Percentiles rank a stretch among this genome's conserved stretches.
phyloP scores from a whole-genome alignment of 2,888 invertebrate species.

The Taphrorychus bicolor region DNA sequence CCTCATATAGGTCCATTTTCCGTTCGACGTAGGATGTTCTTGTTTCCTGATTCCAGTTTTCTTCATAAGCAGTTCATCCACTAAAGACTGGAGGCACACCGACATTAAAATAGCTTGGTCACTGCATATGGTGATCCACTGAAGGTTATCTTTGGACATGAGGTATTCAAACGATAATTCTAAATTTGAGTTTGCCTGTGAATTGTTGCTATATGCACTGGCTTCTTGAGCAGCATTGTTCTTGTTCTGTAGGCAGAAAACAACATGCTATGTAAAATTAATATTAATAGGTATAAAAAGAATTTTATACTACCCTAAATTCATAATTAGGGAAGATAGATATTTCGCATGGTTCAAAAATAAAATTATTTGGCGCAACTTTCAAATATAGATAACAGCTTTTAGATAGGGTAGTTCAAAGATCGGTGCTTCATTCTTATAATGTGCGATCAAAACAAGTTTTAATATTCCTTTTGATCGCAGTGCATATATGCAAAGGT shows the following conservation, averaged over 20 bases:
- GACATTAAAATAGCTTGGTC: conserved; percentile 95
- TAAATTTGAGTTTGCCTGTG: conserved; percentile 62
- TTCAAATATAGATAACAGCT: too few species aligned
- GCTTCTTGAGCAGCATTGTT: conserved; percentile 38
- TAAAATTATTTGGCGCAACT: too few species aligned
- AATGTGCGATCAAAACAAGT: too few species aligned
- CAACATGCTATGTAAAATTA: conserved; percentile 9
- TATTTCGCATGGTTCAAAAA: too few species aligned
- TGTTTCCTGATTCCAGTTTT: conserved; percentile 67
- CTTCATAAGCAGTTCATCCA: conserved; percentile 87
- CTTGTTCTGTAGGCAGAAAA: conserved; percentile 51
- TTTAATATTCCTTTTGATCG: too few species aligned
- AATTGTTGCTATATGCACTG: conserved; percentile 51
- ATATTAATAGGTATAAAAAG: too few species aligned
- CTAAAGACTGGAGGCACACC: conserved; percentile 93
- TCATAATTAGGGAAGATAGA: too few species aligned
- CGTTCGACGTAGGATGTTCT: conserved; percentile 55
- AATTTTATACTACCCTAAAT: too few species aligned
- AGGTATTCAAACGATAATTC: conserved; percentile 96
- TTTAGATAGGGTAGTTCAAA: too few species aligned
- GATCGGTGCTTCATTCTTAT: too few species aligned
- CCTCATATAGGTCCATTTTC: conserved; percentile 74
- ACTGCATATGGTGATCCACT: conserved; percentile 93
- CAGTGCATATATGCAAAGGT: too few species aligned
- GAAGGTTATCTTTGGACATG: conserved; percentile 86